phyloP scores from a whole-genome alignment of 2,888 invertebrate genomes.

The Agrotis puta region DNA sequence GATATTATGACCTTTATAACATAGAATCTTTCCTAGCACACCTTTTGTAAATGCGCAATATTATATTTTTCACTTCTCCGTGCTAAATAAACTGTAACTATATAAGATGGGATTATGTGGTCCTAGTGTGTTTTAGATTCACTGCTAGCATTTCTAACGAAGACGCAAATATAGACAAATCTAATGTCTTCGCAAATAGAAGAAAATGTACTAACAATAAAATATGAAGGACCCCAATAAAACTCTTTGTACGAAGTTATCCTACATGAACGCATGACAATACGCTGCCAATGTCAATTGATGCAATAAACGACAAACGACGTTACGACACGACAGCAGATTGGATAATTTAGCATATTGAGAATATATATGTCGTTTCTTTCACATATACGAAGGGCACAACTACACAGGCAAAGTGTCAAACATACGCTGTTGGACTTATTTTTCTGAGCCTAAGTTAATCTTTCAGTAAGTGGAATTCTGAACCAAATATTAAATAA shows the following conservation, averaged over 20 bases:
- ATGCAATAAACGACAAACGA: constrained; percentile 43
- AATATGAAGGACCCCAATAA: not conserved
- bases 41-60: no score
- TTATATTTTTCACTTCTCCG: no score
- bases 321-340: constrained; percentile 17
- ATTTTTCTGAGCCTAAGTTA: not conserved
- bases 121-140: not conserved
- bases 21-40: no score
- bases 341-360: constrained; percentile 41
- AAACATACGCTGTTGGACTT: not conserved
- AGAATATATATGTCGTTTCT: no score
- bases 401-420: constrained; percentile 1
- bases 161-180: not conserved
- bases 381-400: no score
- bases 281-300: constrained; percentile 56
- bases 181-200: not conserved
- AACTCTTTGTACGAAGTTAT: constrained; percentile 6
- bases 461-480: not conserved
- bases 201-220: not conserved
- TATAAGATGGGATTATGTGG: not conserved
- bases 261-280: constrained; percentile 12
- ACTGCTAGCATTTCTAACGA: not conserved
- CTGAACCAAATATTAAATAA: not conserved
- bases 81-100: no score
- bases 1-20: no score